Evolutionary conservation across 2,113 vertebrate genomes (phyloP).

Genomic region (Eolophus roseicapilla): DNA sequence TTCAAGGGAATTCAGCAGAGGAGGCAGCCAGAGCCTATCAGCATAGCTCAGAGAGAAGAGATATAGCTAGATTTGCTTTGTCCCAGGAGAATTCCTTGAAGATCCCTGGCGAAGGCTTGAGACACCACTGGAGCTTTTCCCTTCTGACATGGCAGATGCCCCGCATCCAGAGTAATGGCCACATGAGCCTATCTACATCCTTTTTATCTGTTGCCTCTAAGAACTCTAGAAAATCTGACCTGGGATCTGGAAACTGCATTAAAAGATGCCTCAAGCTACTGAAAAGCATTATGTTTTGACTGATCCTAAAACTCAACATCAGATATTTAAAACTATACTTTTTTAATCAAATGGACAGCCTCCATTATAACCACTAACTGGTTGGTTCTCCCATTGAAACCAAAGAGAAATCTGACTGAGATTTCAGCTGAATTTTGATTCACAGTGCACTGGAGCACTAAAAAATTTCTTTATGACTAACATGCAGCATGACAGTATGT

Average conservation of each 20-base stretch:
- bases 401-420: neutral
- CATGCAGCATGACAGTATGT: neutral
- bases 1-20: neutral
- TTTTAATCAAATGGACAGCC: neutral
- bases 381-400: neutral
- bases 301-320: neutral
- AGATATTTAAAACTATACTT: neutral
- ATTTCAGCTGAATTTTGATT: neutral
- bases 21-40: neutral
- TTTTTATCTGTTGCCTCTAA: neutral
- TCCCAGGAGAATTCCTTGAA: neutral
- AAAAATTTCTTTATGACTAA: neutral
- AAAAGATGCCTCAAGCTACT: neutral
- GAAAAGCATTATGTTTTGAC: neutral
- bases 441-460: neutral
- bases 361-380: neutral
- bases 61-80: neutral
- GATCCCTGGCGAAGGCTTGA: neutral
- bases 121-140: neutral
- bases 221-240: neutral
- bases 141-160: neutral
- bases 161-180: neutral
- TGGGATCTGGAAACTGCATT: neutral
- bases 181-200: neutral
- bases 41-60: neutral